These are phyloP conservation scores for Dichetophora obliterata DNA, from an alignment of 2,888 invertebrate species.

Conservation along the genomic window DNA sequence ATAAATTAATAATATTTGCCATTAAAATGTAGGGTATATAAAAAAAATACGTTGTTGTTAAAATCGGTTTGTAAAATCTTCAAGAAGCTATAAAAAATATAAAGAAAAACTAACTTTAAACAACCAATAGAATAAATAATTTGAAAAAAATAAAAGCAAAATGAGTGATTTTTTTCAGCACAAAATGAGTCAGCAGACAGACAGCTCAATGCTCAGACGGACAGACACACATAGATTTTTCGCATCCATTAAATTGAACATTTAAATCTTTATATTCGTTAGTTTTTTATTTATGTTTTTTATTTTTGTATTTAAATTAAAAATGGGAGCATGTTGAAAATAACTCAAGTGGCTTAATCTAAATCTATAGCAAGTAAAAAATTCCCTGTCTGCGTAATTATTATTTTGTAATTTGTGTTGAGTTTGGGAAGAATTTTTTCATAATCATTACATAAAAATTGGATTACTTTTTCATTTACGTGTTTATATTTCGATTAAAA, in stretches of 20 bases:
- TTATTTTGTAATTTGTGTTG: neutral
- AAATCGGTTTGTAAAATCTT: too few species aligned
- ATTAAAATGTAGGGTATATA: too few species aligned
- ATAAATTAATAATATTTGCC: too few species aligned
- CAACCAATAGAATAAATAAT: neutral
- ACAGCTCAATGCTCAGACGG: neutral
- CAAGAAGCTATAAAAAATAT: neutral
- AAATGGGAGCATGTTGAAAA: slow-evolving; percentile 22
- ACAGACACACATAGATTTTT: slow-evolving; percentile 9
- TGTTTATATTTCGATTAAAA: too few species aligned
- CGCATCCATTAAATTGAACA: slow-evolving; percentile 20
- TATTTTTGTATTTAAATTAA: neutral
- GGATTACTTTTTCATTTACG: neutral
- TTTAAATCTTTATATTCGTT: neutral
- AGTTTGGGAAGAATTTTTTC: neutral
- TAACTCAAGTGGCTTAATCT: slow-evolving; percentile 14
- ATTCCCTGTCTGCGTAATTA: too few species aligned
- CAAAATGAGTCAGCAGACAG: neutral
- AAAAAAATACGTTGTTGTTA: too few species aligned
- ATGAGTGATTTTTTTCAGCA: neutral
- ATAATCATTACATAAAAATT: neutral
- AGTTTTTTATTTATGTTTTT: neutral
- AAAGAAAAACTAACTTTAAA: neutral
- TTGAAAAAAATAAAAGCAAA: neutral
- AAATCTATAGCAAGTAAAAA: neutral